Evolutionary conservation across 2,888 invertebrate genomes (phyloP).

Genomic region (Petrolisthes manimaculis): DNA sequence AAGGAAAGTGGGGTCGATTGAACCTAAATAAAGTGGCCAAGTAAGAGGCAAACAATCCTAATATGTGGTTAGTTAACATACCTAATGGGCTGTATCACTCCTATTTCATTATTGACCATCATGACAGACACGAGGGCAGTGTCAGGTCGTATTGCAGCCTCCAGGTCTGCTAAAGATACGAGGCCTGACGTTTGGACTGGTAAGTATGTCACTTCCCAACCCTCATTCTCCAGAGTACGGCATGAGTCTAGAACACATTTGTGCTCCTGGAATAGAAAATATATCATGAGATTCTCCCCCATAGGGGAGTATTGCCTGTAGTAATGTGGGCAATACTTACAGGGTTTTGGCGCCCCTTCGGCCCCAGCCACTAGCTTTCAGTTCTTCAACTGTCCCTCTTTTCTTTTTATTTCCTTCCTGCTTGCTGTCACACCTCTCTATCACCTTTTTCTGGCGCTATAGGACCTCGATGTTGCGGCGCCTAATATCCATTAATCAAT

Average conservation of each 20-base stretch:
- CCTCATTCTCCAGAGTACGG: constrained; percentile 92
- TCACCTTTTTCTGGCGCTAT: no score
- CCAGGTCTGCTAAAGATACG: constrained; percentile 84
- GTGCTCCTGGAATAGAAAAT: constrained; percentile 81
- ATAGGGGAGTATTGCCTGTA: no score
- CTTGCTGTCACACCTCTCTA: no score
- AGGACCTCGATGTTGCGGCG: no score
- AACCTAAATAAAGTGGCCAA: not conserved
- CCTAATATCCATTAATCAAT: no score
- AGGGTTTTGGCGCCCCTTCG: no score
- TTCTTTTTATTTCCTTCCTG: no score
- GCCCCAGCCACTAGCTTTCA: no score
- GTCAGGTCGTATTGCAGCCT: constrained; percentile 85
- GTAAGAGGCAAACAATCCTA: not conserved
- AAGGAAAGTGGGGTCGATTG: not conserved
- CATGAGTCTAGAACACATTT: constrained; percentile 99
- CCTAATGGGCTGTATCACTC: constrained; percentile 90
- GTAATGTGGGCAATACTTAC: no score
- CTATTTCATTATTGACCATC: constrained; percentile 99
- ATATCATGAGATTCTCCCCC: no score
- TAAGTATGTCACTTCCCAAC: constrained; percentile 93
- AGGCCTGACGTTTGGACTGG: constrained; percentile 87
- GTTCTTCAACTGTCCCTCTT: no score
- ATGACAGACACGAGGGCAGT: constrained; percentile 96
- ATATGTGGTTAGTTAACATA: not conserved